These are phyloP conservation scores for Sander lucioperca DNA, from an alignment of 2,113 vertebrate species.

Conservation along the genomic window DNA sequence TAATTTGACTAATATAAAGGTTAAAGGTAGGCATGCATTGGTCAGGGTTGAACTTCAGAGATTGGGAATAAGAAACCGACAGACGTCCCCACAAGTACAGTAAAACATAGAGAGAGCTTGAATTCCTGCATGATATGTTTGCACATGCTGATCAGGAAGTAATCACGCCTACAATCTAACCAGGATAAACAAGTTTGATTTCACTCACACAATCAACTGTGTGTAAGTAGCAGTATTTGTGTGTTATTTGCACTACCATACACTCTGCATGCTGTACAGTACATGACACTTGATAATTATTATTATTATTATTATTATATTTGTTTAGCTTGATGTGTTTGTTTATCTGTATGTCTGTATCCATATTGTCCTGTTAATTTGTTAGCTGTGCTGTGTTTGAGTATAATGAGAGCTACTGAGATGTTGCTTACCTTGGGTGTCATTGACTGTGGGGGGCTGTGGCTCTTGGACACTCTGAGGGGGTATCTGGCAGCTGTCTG, in stretches of 20 bases:
- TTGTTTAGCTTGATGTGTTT: not conserved
- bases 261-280: not conserved
- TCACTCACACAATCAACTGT: not conserved
- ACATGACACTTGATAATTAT: not conserved
- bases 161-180: not conserved
- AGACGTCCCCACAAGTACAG: not conserved
- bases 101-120: not conserved
- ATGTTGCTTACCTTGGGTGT: slow-evolving; percentile 42
- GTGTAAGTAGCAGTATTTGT: not conserved
- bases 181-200: slow-evolving; percentile 24
- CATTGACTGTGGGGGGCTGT: slow-evolving; percentile 21
- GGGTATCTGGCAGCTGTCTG: slow-evolving; percentile 53
- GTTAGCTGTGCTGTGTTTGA: not conserved
- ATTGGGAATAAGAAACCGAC: not conserved
- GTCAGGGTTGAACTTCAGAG: not conserved
- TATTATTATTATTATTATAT: no score
- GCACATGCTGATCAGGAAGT: slow-evolving; percentile 47
- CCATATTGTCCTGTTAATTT: not conserved
- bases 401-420: not conserved
- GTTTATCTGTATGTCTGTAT: not conserved
- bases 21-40: not conserved
- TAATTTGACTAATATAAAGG: no score
- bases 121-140: slow-evolving; percentile 15
- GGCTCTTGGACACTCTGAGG: not conserved
- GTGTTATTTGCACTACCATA: not conserved